These are phyloP conservation scores for Catocala nupta DNA, from an alignment of 2,888 invertebrate species.

Conservation along the genomic window DNA sequence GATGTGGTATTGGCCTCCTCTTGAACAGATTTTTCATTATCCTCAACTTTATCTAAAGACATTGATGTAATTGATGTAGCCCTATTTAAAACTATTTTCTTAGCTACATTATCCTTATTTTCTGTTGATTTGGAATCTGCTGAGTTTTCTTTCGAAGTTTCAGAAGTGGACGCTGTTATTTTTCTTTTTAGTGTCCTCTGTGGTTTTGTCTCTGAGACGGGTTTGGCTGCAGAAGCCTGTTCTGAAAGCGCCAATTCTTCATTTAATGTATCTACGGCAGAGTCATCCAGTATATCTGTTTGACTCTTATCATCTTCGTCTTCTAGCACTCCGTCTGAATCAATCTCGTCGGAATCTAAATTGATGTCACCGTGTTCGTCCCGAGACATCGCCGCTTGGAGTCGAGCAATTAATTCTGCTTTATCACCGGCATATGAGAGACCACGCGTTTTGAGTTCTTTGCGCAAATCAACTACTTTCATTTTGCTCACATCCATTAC, in stretches of 20 bases:
- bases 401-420: conserved; percentile 92
- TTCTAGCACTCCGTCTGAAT: conserved; percentile 83
- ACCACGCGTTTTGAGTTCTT: conserved; percentile 93
- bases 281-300: conserved; percentile 75
- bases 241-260: conserved; percentile 77
- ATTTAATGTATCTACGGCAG: conserved; percentile 73
- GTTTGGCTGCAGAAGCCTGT: conserved; percentile 60
- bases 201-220: conserved; percentile 62
- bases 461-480: conserved; percentile 94
- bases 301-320: conserved; percentile 87
- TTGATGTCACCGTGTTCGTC: conserved; percentile 75
- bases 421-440: conserved; percentile 93
- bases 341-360: conserved; percentile 83
- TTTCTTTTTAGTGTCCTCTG: conserved; percentile 73
- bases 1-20: conserved; percentile 46
- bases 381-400: conserved; percentile 88
- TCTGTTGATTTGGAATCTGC: conserved; percentile 54
- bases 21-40: conserved; percentile 53
- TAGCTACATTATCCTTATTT: conserved; percentile 80
- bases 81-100: conserved; percentile 89
- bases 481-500: conserved; percentile 76
- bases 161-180: conserved; percentile 52
- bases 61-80: conserved; percentile 70
- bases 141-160: conserved; percentile 60
- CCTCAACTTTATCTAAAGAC: conserved; percentile 53